Evolutionary conservation across 2,797 vertebrate genomes (phyloP).

Genomic region (Perodicticus potto): DNA sequence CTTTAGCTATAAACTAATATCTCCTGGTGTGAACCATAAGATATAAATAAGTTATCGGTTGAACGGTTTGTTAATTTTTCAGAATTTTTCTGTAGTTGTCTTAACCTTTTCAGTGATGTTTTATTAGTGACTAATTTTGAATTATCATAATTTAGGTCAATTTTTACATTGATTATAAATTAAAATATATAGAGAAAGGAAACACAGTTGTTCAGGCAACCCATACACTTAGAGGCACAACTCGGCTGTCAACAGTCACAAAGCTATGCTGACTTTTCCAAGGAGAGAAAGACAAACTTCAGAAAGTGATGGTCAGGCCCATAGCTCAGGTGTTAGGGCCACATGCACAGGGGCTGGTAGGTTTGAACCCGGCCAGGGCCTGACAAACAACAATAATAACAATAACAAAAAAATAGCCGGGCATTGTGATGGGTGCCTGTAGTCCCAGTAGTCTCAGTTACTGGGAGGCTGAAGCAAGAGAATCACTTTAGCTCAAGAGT

Average conservation of each 20-base stretch:
- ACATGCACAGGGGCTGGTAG: too few species aligned
- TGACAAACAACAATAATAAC: too few species aligned
- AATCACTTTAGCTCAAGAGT: too few species aligned
- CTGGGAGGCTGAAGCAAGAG: too few species aligned
- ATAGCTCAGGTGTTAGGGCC: too few species aligned
- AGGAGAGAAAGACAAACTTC: background rate
- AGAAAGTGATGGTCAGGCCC: background rate
- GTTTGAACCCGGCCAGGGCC: too few species aligned
- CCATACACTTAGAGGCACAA: background rate
- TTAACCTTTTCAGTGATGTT: background rate
- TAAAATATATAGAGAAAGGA: background rate
- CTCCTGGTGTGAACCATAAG: background rate
- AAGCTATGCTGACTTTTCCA: background rate
- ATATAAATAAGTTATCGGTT: background rate
- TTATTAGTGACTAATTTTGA: background rate
- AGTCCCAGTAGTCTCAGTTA: too few species aligned
- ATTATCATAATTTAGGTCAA: background rate
- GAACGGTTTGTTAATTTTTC: background rate
- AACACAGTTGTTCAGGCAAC: background rate
- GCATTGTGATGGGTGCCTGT: too few species aligned
- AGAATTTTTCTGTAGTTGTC: background rate
- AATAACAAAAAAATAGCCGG: too few species aligned
- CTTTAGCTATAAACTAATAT: background rate
- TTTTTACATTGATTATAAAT: background rate
- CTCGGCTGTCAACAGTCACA: too few species aligned